A percentile compares a stretch with the other conserved stretches of the same genome.
These are phyloP conservation scores for Parnassius orleans DNA, from an alignment of 2,888 invertebrate genomes.

Conservation along the genomic window DNA sequence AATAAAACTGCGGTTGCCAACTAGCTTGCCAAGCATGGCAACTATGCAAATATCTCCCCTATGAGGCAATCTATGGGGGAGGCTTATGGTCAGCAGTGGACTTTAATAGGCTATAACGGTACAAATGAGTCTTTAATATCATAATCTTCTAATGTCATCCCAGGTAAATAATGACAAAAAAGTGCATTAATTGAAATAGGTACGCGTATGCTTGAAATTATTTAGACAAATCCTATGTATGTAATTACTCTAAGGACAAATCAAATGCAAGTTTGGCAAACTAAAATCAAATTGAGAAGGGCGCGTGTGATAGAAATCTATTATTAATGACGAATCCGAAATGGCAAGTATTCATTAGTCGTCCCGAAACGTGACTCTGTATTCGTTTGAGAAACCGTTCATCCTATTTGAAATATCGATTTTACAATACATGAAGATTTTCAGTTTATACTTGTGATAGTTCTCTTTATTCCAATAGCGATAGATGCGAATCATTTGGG, in stretches of 20 bases:
- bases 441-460: no score
- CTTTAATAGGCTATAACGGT: no score
- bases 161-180: slow-evolving; percentile 4
- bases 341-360: slow-evolving; percentile 57
- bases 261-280: slow-evolving; percentile 19
- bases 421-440: slow-evolving; percentile 27
- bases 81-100: no score
- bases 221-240: no score
- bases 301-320: slow-evolving; percentile 29
- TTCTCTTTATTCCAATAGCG: no score
- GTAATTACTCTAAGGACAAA: neutral
- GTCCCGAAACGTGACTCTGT: slow-evolving; percentile 47
- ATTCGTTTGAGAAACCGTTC: slow-evolving; percentile 42
- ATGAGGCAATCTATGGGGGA: no score
- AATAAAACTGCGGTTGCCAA: no score
- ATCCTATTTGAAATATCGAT: slow-evolving; percentile 43
- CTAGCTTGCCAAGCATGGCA: no score
- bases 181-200: slow-evolving; percentile 1
- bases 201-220: neutral
- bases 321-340: slow-evolving; percentile 49
- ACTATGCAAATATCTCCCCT: no score
- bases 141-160: neutral
- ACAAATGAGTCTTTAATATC: no score
- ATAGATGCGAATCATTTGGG: no score
- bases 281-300: slow-evolving; percentile 21